Percentiles rank a stretch among this genome's conserved stretches.
Conservation (phyloP, 2,113 vertebrate species). For the Odocoileus virginianus region DNA sequence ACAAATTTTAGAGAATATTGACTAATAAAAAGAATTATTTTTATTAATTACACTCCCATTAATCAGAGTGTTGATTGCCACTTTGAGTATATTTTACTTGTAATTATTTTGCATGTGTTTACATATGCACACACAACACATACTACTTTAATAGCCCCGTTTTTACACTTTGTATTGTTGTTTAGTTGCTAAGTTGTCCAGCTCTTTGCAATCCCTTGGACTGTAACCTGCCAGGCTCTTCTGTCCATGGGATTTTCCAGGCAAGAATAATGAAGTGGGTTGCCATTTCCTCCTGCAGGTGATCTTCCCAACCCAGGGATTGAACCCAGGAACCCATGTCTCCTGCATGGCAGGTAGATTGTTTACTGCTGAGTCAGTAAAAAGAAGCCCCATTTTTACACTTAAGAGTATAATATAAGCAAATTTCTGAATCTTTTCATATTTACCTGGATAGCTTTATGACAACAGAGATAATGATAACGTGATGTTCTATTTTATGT, state of each 20-base stretch:
- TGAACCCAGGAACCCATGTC: background rate
- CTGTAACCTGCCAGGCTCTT: background rate
- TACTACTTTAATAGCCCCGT: background rate
- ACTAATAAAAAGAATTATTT: background rate
- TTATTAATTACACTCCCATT: background rate
- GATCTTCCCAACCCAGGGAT: background rate
- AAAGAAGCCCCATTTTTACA: background rate
- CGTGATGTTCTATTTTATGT: background rate
- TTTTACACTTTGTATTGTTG: background rate
- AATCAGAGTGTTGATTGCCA: background rate
- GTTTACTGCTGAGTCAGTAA: background rate
- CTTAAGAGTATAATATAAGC: background rate
- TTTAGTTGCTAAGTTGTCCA: background rate
- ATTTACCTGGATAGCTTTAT: background rate
- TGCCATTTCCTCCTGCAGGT: background rate
- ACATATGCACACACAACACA: background rate
- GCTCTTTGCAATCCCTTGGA: background rate
- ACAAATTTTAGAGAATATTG: background rate
- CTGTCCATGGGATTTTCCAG: background rate
- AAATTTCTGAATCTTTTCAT: background rate
- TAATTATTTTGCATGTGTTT: conserved; percentile 28
- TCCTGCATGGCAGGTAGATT: background rate
- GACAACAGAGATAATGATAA: background rate
- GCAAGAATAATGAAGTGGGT: background rate
- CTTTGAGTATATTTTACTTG: background rate